Conservation (phyloP, 1,140 invertebrate genomes). For the Camponotus pennsylvanicus region DNA sequence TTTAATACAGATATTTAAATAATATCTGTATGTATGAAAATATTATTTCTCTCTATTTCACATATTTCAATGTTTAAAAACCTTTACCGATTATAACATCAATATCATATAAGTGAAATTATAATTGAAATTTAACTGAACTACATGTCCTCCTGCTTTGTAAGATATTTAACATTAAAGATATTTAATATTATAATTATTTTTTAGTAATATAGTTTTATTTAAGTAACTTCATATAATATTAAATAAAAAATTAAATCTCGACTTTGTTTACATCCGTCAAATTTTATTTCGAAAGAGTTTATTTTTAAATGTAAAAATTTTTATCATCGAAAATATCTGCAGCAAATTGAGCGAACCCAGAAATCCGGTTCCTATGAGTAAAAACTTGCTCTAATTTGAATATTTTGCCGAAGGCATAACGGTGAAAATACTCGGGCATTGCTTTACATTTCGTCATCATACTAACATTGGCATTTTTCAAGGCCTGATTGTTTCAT, state of each 20-base stretch:
- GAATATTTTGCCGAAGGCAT: not conserved
- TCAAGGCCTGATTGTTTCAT: not conserved
- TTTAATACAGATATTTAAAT: not conserved
- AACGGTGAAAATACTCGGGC: not conserved
- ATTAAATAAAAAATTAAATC: constrained; percentile 1
- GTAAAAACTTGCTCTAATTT: not conserved
- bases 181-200: not conserved
- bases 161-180: constrained; percentile 2
- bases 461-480: not conserved
- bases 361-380: constrained; percentile 4
- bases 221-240: not conserved
- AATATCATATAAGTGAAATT: not conserved
- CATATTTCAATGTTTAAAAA: not conserved
- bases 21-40: not conserved
- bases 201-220: not conserved
- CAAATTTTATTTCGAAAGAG: not conserved
- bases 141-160: not conserved
- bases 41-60: not conserved
- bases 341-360: not conserved
- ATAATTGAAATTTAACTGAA: not conserved
- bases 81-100: not conserved
- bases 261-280: not conserved
- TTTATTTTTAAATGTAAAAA: not conserved
- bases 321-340: not conserved
- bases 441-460: not conserved